Evolutionary conservation across 2,888 invertebrate genomes (phyloP), one percentile per base, ranked within the genome.

Genomic region (Amorpha juglandis): DNA sequence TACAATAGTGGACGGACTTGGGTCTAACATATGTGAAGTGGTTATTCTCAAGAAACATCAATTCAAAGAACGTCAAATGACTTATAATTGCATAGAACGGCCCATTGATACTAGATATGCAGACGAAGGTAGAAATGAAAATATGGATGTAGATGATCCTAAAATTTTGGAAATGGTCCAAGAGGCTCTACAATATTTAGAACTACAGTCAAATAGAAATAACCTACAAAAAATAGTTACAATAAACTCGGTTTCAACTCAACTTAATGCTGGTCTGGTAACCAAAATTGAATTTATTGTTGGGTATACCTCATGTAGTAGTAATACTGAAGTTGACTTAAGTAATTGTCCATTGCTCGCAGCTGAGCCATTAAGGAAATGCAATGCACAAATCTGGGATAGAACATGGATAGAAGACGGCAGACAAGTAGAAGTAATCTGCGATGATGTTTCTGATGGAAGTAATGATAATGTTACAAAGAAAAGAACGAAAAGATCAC

Each of bases 221-320:
- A 83, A 82, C 67, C 89, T 86, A 78, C 87, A 85, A 70, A 84
- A 84, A 71, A 71, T 94, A 19, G 78, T 90, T 0, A 78, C 89
- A 65, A 78, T 95, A 7, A 82, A 85, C 63, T 88, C 91, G 0
- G 93, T 94, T 12, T 82, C 90, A 0, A 81, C 82, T 27, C 93
- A 95, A 83, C 79, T 94, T 12, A 94, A 95, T 6, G 85, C 94
- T 62, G 96, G 95, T 19, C 74, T 84, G 38, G 76, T 94, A 63
- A 95, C 94, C 38, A 94, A 92, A 77, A 94, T 96, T 55, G 92
- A 94, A 71, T 94, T 95, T 63, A 89, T 94, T 72, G 84, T 96
- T 11, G 95, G 94, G 14, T 90, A 92, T 52, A 94, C 95, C 2
- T 88, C 90, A 66, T 95, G 95, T 72, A 77, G 83, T 9, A 94